These are phyloP conservation scores for Bursaphelenchus mucronatus DNA, from an alignment of 1,140 invertebrate species.

Conservation along the genomic window DNA sequence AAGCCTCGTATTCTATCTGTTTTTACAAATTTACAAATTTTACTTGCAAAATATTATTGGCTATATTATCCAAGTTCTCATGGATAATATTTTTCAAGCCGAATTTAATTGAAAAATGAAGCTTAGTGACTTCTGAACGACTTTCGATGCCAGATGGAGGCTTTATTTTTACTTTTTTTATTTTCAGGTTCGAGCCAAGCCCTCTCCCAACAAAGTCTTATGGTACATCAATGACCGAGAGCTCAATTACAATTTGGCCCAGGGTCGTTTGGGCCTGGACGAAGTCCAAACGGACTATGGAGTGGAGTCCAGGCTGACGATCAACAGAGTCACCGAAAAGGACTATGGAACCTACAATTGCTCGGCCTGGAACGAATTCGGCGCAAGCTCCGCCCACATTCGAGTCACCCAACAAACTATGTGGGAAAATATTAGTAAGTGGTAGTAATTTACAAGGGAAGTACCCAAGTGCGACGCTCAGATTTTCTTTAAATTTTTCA, in stretches of 20 bases:
- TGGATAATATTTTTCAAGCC: too few species aligned
- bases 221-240: slow-evolving; percentile 15
- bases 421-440: slow-evolving; percentile 7
- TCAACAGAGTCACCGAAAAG: slow-evolving; percentile 31
- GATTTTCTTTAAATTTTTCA: too few species aligned
- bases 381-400: slow-evolving; percentile 27
- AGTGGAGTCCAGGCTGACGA: slow-evolving; percentile 38
- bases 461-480: too few species aligned
- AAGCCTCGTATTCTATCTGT: too few species aligned
- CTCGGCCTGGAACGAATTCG: slow-evolving; percentile 43
- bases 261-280: slow-evolving; percentile 30
- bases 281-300: slow-evolving; percentile 40
- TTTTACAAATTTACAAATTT: too few species aligned
- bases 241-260: slow-evolving; percentile 21
- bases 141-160: not conserved
- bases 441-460: too few species aligned
- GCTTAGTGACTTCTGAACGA: too few species aligned
- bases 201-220: slow-evolving; percentile 15
- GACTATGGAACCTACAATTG: slow-evolving; percentile 48
- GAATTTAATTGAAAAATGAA: too few species aligned
- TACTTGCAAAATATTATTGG: too few species aligned
- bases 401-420: slow-evolving; percentile 29
- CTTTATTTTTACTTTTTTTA: slow-evolving; percentile 13
- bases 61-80: too few species aligned
- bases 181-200: slow-evolving; percentile 24